Conservation (phyloP, 2,888 invertebrate genomes). For the Anodontia alba region DNA sequence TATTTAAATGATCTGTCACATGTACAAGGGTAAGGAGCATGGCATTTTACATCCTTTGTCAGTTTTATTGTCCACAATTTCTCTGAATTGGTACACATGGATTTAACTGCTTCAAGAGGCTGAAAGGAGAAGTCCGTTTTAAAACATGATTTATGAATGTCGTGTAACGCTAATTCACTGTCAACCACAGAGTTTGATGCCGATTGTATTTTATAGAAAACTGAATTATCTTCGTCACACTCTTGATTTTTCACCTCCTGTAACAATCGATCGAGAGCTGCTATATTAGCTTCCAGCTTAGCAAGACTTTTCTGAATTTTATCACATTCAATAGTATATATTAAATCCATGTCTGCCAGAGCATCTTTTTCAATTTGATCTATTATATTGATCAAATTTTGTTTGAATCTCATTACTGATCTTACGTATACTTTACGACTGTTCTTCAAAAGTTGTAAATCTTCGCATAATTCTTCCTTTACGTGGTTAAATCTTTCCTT, state of each 20-base stretch:
- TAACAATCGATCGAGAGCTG: constrained; percentile 30
- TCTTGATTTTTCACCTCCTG: constrained; percentile 22
- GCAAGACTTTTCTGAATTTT: constrained; percentile 39
- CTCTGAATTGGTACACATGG: constrained; percentile 14
- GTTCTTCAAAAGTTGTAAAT: constrained; percentile 28
- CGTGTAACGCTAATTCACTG: constrained; percentile 2
- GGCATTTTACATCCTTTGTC: constrained; percentile 33
- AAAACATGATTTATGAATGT: constrained; percentile 25
- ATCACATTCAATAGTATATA: constrained; percentile 32
- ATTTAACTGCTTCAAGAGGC: constrained; percentile 21
- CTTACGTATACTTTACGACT: constrained; percentile 36
- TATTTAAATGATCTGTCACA: constrained; percentile 53
- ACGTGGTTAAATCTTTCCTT: constrained; percentile 44
- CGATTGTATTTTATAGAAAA: constrained; percentile 41
- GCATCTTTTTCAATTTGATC: constrained; percentile 57
- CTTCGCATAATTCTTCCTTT: constrained; percentile 39
- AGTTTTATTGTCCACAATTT: constrained; percentile 39
- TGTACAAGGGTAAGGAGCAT: constrained; percentile 39
- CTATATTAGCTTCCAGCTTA: constrained; percentile 32
- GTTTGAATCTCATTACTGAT: constrained; percentile 51
- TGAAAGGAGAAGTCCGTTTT: constrained; percentile 41
- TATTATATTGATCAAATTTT: constrained; percentile 36
- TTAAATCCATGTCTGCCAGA: constrained; percentile 43
- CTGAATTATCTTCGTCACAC: constrained; percentile 18
- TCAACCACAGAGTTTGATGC: constrained; percentile 27